Base-by-base conservation (phyloP, 2,888 invertebrate genomes). In the Leptinotarsa peninsularis region DNA sequence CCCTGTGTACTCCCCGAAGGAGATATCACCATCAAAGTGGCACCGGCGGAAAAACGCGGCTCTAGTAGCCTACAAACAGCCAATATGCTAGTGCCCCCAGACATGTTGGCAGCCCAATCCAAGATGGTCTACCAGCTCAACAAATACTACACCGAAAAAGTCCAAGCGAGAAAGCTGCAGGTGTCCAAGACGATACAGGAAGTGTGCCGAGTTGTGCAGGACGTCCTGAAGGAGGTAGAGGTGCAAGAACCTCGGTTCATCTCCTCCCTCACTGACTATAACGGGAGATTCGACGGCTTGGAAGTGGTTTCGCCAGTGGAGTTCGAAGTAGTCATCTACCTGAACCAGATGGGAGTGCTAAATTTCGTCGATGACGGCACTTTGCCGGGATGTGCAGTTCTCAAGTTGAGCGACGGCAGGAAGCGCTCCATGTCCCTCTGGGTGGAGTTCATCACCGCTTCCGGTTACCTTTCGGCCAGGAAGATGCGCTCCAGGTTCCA, bases 61-160 rank as follows among this genome's bases (percentile, higher is more conserved):
- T 84, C 83, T 81, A 83, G 82, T 81, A 84, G 84, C 84, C 83
- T 81, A 72, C 81, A 82, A 78, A 78, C 82, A 76, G 84, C 84
- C 88, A 92, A 90, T 89, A 96, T 96, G 96, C 91, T 96, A 89
- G 96, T 96, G 87, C 96, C 96, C 85, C 94, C 95, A 86, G 96
- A 96, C 90, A 96, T 97, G 96, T 92, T 98, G 91, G 95, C 95
- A 85, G 96, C 97, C 81, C 97, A 97, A 90, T 95, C 96, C 84
- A 96, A 96, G 89, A 95, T 97, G 91, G 93, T 97, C 86, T 98
- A 97, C 89, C 98, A 98, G 89, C 78, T 95, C 83, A 94, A 94
- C 89, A 94, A 94, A 86, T 95, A 93, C 86, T 94, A 93, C 89
- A 93, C 92, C 68, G 95, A 95, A 82, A 90, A 94, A 79, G 95